These are phyloP conservation scores for Epinotia brunnichana DNA, from an alignment of 2,888 invertebrate species.

Conservation along the genomic window DNA sequence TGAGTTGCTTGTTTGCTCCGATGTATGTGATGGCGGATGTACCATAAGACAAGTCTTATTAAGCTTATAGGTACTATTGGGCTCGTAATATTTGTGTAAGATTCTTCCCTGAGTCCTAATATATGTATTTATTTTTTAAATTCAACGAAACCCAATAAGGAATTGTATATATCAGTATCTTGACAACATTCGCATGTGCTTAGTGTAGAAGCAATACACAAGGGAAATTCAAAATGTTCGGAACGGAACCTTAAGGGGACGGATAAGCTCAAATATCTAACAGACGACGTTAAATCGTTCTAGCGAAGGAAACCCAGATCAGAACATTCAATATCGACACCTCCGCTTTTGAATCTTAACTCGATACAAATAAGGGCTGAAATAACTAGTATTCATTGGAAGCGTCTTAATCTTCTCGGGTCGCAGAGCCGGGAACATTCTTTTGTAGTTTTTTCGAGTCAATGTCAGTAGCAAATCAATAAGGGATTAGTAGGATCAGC, in stretches of 20 bases:
- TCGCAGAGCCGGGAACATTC: neutral
- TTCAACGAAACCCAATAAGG: too few species aligned
- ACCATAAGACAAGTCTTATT: too few species aligned
- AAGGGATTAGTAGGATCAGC: too few species aligned
- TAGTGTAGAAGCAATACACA: too few species aligned
- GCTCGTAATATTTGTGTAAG: too few species aligned
- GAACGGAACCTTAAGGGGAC: neutral
- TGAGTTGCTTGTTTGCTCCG: too few species aligned
- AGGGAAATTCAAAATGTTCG: neutral
- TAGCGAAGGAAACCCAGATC: neutral
- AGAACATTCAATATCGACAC: neutral
- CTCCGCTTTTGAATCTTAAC: neutral
- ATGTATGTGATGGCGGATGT: too few species aligned
- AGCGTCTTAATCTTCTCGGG: conserved; percentile 5
- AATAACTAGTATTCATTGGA: neutral
- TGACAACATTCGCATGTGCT: too few species aligned
- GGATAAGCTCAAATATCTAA: conserved; percentile 5
- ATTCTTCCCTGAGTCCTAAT: too few species aligned
- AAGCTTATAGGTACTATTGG: too few species aligned
- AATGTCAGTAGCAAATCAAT: neutral
- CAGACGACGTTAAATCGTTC: conserved; percentile 4
- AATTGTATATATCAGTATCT: too few species aligned
- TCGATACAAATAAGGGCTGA: neutral
- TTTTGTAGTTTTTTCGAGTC: neutral
- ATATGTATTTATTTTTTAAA: too few species aligned